Conservation (phyloP, 2,113 vertebrate species). For the Cryptomyrus ogoouensis region DNA sequence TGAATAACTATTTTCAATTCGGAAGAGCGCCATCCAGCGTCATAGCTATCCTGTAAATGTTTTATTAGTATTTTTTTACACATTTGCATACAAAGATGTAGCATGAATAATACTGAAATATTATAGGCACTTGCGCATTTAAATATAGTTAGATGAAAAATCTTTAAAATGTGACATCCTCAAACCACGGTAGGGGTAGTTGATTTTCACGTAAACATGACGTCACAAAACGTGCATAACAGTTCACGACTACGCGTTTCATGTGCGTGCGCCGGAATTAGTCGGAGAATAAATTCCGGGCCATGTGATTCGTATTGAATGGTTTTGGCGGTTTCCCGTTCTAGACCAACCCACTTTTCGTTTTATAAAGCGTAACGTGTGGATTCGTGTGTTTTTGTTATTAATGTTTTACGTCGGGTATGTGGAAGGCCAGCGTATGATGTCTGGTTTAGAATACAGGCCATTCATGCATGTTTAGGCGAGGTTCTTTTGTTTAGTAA, state of each 20-base stretch:
- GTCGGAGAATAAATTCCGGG: constrained; percentile 17
- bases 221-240: neutral
- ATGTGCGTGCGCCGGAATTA: constrained; percentile 3
- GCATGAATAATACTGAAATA: neutral
- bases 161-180: neutral
- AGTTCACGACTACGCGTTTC: neutral
- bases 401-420: neutral
- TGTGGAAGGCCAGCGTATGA: neutral
- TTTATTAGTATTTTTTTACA: neutral
- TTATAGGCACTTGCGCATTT: neutral
- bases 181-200: neutral
- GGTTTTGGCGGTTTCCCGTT: constrained; percentile 42
- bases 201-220: neutral
- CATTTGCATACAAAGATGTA: neutral
- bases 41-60: neutral
- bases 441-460: neutral
- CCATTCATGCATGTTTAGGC: neutral
- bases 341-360: neutral
- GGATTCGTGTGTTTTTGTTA: neutral
- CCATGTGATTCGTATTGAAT: constrained; percentile 24
- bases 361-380: neutral
- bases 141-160: neutral
- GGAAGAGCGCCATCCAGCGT: neutral
- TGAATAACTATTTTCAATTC: neutral
- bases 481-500: neutral